Base-by-base conservation (phyloP, 1,140 invertebrate genomes). In the Zaprionus kolodkinae region DNA sequence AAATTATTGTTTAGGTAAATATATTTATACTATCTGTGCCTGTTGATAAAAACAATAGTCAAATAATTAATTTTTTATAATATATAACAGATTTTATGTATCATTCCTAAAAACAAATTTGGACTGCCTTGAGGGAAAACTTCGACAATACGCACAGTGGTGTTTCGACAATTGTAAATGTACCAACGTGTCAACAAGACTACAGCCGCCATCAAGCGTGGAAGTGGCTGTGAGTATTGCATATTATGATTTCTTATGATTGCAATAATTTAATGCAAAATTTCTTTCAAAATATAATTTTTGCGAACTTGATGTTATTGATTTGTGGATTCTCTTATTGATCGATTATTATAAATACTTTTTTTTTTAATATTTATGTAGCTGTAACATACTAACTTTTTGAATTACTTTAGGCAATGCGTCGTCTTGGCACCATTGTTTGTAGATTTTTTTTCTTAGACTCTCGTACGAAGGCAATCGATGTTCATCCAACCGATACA, bases 361-460 rank as follows among this genome's bases (percentile, higher is more conserved):
- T 50, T 12, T 15, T 45, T 50, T 50, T 3, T 12, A 12, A 50
- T 50, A 21, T 12, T 15, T 15, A n/a, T 43, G n/a, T 12, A 50
- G 10, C 21, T 50, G 3, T 21, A 50, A 50, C 21, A 21, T 25
- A 25, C 45, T 50, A 21, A 35, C 9, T 43, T 17, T 9, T 3
- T 6, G 62, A 64, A 69, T 89, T 91, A 66, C 74, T 92, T 92
- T 30, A 93, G 94, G 97, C 98, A 6, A 98, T 99, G 96, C 95
- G 96, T 87, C 94, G 96, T 66, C 93, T 99, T 12, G 97, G 97
- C 50, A 98, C 98, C 0, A 97, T 99, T 72, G 97, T 99, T 0
- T 99, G 97, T 91, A 95, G 98, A 50, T 98, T 99, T 93, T 98
- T 98, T 93, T 98, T 99, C 93, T 94, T 99, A 85, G 98, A 99